phyloP scores from a whole-genome alignment of 2,113 vertebrate genomes.

The Mugil cephalus region DNA sequence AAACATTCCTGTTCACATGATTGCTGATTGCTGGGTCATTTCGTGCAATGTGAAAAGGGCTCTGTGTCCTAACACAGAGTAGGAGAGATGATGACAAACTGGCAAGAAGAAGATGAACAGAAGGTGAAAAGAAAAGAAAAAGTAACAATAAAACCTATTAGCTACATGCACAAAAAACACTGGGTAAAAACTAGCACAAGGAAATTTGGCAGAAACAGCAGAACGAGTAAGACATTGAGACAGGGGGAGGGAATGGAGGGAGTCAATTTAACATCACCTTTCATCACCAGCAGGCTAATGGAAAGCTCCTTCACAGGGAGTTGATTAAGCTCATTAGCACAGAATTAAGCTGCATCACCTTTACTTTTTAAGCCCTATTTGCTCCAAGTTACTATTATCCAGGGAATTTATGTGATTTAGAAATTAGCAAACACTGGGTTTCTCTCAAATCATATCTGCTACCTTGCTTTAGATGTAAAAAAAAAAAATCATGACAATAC shows the following conservation, averaged over 20 bases:
- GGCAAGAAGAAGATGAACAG: slow-evolving; percentile 1
- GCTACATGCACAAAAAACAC: neutral
- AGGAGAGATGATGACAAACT: slow-evolving; percentile 32
- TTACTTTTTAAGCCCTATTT: too few relatives aligned
- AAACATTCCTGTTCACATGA: too few relatives aligned
- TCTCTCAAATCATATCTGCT: too few relatives aligned
- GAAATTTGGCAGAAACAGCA: slow-evolving; percentile 30
- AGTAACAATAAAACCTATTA: neutral
- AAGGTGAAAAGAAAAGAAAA: slow-evolving; percentile 21
- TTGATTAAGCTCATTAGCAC: slow-evolving; percentile 78
- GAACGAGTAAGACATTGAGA: slow-evolving; percentile 2
- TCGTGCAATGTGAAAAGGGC: too few relatives aligned
- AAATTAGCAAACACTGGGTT: too few relatives aligned
- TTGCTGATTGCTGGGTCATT: too few relatives aligned
- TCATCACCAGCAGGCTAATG: slow-evolving; percentile 71
- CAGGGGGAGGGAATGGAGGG: slow-evolving; percentile 1
- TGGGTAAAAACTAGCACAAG: neutral
- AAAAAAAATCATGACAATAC: too few relatives aligned
- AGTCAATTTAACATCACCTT: slow-evolving; percentile 71
- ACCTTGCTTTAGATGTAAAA: too few relatives aligned
- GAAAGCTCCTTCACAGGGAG: slow-evolving; percentile 71
- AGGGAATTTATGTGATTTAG: too few relatives aligned
- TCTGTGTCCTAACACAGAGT: slow-evolving; percentile 33
- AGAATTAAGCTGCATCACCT: neutral
- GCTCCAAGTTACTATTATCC: too few relatives aligned